Conservation (phyloP, 2,797 vertebrate genomes). For the Micropoecilia bifurca region DNA sequence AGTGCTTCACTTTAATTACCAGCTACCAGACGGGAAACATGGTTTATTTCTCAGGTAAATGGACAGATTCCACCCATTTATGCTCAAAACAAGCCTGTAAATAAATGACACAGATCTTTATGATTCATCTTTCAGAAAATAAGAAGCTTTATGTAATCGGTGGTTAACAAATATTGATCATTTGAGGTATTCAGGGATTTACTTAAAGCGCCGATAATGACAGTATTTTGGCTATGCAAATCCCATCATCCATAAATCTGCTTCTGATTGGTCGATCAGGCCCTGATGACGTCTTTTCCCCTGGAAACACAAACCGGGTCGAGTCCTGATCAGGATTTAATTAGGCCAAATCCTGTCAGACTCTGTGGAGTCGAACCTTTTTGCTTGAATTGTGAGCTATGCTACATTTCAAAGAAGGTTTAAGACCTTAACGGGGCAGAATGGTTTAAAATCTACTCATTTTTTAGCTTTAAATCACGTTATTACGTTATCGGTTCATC, state of each 20-base stretch:
- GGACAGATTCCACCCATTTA: neutral
- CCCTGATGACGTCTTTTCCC: neutral
- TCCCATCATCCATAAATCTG: neutral
- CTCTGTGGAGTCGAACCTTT: neutral
- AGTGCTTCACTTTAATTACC: neutral
- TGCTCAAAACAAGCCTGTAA: neutral
- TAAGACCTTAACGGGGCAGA: too few species aligned
- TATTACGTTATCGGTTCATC: too few species aligned
- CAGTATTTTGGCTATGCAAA: neutral
- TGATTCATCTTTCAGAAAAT: neutral
- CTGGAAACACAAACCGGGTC: neutral
- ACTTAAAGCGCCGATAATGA: neutral
- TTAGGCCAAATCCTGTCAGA: neutral
- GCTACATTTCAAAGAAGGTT: neutral
- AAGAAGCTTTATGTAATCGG: neutral
- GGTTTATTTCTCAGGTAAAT: neutral
- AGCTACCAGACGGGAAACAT: neutral
- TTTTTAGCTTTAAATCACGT: too few species aligned
- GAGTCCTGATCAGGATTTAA: neutral
- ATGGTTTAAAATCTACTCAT: too few species aligned
- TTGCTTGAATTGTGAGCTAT: neutral
- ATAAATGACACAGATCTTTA: neutral
- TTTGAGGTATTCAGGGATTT: neutral
- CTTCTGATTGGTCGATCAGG: neutral
- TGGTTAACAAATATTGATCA: neutral